Evolutionary conservation across 2,797 vertebrate species (phyloP).

Genomic region (Sebastes itinus): DNA sequence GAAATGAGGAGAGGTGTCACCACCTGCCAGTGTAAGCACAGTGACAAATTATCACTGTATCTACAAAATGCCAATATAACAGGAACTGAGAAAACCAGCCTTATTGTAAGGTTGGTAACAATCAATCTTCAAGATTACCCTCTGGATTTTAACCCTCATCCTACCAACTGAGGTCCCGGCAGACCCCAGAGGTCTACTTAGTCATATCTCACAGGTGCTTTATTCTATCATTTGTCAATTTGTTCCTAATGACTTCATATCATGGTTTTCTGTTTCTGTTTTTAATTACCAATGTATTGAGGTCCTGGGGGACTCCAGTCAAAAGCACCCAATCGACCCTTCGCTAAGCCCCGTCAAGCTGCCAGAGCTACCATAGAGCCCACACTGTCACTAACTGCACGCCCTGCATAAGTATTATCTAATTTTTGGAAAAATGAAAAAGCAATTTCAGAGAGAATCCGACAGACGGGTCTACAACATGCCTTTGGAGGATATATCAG

Average conservation of each 20-base stretch:
- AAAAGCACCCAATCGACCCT: too few species aligned
- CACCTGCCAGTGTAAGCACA: background rate
- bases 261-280: background rate
- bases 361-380: too few species aligned
- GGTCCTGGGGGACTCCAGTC: too few species aligned
- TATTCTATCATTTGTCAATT: background rate
- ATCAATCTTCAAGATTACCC: background rate
- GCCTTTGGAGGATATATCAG: too few species aligned
- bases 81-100: background rate
- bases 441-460: too few species aligned
- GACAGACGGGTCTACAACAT: too few species aligned
- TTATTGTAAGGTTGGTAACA: background rate
- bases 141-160: background rate
- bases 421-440: too few species aligned
- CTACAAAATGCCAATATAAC: background rate
- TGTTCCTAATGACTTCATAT: background rate
- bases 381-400: too few species aligned
- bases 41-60: background rate
- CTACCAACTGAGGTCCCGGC: background rate
- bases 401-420: too few species aligned
- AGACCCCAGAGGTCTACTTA: background rate
- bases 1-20: background rate
- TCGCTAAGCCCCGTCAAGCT: too few species aligned
- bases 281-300: background rate
- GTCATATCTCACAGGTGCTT: background rate